phyloP scores from a whole-genome alignment of 2,888 invertebrate species.

The Acanthosepion esculentum region DNA sequence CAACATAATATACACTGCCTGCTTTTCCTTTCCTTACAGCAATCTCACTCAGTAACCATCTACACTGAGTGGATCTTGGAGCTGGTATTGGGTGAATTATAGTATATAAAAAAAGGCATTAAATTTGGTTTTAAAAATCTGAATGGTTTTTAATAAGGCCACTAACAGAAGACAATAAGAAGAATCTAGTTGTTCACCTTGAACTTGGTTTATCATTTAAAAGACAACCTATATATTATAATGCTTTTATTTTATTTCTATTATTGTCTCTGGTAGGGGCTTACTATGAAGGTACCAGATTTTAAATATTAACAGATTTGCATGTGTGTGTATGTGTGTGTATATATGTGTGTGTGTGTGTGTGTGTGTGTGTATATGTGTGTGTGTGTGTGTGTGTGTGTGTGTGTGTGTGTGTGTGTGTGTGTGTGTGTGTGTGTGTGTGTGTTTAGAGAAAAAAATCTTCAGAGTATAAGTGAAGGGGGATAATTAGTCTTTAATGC shows the following conservation, averaged over 20 bases:
- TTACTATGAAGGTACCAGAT: background rate
- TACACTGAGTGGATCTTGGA: no score
- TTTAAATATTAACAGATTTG: background rate
- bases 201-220: background rate
- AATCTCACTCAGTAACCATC: no score
- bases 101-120: no score
- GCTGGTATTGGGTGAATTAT: no score
- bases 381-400: background rate
- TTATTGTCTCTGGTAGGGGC: background rate
- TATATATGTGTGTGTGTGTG: no score
- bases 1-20: no score
- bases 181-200: background rate
- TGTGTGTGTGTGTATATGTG: no score
- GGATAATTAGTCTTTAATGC: background rate
- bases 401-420: no score
- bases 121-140: background rate
- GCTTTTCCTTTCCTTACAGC: no score
- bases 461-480: background rate
- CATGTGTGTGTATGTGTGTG: no score
- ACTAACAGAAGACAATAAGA: background rate
- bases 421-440: background rate
- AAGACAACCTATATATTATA: background rate
- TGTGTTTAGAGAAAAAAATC: background rate
- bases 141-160: conserved; percentile 24
- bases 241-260: background rate